phyloP scores from a whole-genome alignment of 2,113 vertebrate species.

The Azemiops feae region DNA sequence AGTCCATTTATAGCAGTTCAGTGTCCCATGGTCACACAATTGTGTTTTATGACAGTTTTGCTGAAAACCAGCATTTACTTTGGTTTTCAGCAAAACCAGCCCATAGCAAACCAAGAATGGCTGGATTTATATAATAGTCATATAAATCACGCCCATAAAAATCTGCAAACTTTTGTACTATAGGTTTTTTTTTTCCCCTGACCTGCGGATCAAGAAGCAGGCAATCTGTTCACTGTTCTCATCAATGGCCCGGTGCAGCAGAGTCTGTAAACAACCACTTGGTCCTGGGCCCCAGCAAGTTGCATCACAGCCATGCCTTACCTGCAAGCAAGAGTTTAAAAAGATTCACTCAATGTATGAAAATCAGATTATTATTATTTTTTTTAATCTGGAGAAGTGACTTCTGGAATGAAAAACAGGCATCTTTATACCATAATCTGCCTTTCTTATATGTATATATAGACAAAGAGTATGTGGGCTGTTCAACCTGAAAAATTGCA shows the following conservation, averaged over 20 bases:
- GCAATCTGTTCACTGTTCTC: conserved; percentile 90
- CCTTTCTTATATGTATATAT: not conserved
- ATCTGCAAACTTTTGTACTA: not conserved
- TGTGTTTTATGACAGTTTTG: not conserved
- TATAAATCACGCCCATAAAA: not conserved
- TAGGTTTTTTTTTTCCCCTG: not conserved
- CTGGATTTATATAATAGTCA: not conserved
- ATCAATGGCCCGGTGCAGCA: conserved; percentile 92
- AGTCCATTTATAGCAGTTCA: not conserved
- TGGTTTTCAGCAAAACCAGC: not conserved
- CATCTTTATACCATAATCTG: not conserved
- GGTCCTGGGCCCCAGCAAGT: conserved; percentile 91
- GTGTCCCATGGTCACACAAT: not conserved
- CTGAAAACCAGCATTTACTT: not conserved
- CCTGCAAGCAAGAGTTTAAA: conserved; percentile 70
- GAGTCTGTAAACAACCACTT: conserved; percentile 88
- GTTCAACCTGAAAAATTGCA: not conserved
- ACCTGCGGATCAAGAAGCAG: conserved; percentile 98
- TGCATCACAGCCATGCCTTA: conserved; percentile 94
- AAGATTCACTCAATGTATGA: not conserved
- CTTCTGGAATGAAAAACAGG: not conserved
- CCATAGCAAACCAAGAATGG: not conserved
- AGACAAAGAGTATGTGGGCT: not conserved
- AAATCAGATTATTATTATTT: not conserved
- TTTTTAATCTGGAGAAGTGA: not conserved